phyloP scores from a whole-genome alignment of 2,797 vertebrate genomes.

The Clamator glandarius region DNA sequence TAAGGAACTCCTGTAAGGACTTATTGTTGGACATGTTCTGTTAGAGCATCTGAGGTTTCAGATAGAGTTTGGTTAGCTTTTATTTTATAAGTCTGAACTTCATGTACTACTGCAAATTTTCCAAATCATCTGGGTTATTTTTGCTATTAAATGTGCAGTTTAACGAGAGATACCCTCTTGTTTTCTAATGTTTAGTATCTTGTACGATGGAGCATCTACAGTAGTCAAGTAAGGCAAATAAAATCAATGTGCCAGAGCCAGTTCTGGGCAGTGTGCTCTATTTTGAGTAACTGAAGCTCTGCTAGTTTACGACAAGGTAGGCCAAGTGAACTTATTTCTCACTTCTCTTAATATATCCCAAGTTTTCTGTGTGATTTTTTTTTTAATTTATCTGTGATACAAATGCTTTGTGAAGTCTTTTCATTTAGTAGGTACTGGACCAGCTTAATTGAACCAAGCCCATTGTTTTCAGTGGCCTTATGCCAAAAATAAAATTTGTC shows the following conservation, averaged over 20 bases:
- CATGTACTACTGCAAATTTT: neutral
- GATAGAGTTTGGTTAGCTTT: neutral
- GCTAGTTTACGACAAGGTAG: neutral
- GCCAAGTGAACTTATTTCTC: conserved; percentile 6
- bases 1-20: neutral
- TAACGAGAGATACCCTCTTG: neutral
- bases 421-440: neutral
- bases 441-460: neutral
- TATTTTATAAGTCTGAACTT: neutral
- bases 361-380: neutral
- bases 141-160: neutral
- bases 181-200: neutral
- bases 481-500: neutral
- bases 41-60: neutral
- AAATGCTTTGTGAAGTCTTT: neutral
- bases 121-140: neutral
- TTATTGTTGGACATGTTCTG: accelerated
- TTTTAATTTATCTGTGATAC: neutral
- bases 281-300: conserved; percentile 25
- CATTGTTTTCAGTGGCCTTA: neutral
- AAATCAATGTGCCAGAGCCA: neutral
- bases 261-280: neutral
- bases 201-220: neutral
- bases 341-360: neutral
- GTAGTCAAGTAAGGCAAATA: conserved; percentile 19